Percentiles rank a stretch among this genome's conserved stretches.
phyloP scores from a whole-genome alignment of 2,888 invertebrate species.

The Drosophila lutescens region DNA sequence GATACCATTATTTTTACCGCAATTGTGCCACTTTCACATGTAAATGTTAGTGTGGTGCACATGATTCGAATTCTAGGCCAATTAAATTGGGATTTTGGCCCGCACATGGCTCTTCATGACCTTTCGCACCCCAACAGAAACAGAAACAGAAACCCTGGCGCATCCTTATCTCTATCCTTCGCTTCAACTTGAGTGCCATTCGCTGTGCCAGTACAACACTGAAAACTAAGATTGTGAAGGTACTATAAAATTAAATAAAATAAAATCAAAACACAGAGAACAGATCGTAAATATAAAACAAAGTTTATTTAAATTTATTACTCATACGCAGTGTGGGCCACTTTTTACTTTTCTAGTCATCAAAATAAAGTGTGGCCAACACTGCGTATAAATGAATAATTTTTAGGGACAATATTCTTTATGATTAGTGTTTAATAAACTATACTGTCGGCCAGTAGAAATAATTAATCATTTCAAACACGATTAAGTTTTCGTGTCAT shows the following conservation, averaged over 20 bases:
- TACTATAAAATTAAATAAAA: not conserved
- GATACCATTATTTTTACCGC: not conserved
- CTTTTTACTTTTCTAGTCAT: too few species aligned
- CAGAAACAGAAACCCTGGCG: slow-evolving; percentile 9
- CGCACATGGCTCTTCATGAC: slow-evolving; percentile 22
- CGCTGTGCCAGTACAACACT: slow-evolving; percentile 1
- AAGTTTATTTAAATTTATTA: not conserved
- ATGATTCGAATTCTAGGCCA: slow-evolving; percentile 42
- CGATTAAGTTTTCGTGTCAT: not conserved
- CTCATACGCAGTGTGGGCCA: slow-evolving; percentile 5
- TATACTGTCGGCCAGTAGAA: not conserved
- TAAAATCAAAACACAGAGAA: too few species aligned
- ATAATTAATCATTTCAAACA: not conserved
- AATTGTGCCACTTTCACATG: not conserved
- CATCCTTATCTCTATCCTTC: slow-evolving; percentile 8
- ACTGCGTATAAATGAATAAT: too few species aligned
- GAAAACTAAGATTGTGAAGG: not conserved
- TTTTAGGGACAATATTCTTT: too few species aligned
- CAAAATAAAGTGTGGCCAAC: too few species aligned
- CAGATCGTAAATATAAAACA: not conserved
- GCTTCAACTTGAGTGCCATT: slow-evolving; percentile 8
- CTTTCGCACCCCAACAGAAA: slow-evolving; percentile 1
- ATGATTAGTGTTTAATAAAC: too few species aligned
- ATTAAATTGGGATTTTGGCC: slow-evolving; percentile 39
- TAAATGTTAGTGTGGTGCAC: slow-evolving; percentile 21